Percentiles rank a stretch among this genome's conserved stretches.
Evolutionary conservation across 2,888 invertebrate species (phyloP).

Genomic region (Pristionchus entomophagus): DNA sequence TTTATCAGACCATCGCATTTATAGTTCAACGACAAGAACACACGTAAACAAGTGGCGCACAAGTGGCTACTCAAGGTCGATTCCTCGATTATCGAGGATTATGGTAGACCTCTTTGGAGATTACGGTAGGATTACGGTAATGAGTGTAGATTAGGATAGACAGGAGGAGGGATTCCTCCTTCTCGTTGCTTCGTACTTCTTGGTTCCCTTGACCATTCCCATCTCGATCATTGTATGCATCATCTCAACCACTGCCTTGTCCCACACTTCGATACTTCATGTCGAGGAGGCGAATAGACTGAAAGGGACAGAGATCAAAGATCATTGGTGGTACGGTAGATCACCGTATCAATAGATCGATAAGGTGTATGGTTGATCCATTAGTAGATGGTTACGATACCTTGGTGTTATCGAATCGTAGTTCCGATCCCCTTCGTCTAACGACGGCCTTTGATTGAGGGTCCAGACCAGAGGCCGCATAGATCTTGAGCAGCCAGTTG

Average conservation of each 20-base stretch:
- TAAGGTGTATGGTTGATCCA: no score
- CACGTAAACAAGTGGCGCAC: neutral
- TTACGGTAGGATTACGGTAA: no score
- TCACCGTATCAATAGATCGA: neutral
- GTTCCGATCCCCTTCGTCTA: slow-evolving; percentile 61
- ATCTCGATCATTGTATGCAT: slow-evolving; percentile 76
- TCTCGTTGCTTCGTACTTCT: slow-evolving; percentile 59
- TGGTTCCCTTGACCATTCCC: slow-evolving; percentile 77
- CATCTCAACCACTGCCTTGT: slow-evolving; percentile 11
- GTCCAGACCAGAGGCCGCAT: slow-evolving; percentile 77
- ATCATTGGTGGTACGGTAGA: slow-evolving; percentile 4
- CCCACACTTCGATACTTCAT: slow-evolving; percentile 38
- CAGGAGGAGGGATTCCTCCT: neutral
- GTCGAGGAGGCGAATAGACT: slow-evolving; percentile 40
- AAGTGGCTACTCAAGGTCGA: slow-evolving; percentile 38
- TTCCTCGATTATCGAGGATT: slow-evolving; percentile 42
- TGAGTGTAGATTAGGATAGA: neutral
- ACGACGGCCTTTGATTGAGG: slow-evolving; percentile 76
- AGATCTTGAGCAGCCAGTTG: slow-evolving; percentile 76
- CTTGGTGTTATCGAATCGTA: slow-evolving; percentile 74
- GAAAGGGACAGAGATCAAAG: neutral
- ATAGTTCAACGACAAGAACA: slow-evolving; percentile 19
- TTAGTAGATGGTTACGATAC: slow-evolving; percentile 57
- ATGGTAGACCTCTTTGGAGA: slow-evolving; percentile 19
- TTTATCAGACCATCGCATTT: neutral